A percentile compares a stretch with the other conserved stretches of the same genome.
These are phyloP conservation scores for Potorous gilbertii DNA, from an alignment of 2,797 vertebrate genomes.

Conservation along the genomic window DNA sequence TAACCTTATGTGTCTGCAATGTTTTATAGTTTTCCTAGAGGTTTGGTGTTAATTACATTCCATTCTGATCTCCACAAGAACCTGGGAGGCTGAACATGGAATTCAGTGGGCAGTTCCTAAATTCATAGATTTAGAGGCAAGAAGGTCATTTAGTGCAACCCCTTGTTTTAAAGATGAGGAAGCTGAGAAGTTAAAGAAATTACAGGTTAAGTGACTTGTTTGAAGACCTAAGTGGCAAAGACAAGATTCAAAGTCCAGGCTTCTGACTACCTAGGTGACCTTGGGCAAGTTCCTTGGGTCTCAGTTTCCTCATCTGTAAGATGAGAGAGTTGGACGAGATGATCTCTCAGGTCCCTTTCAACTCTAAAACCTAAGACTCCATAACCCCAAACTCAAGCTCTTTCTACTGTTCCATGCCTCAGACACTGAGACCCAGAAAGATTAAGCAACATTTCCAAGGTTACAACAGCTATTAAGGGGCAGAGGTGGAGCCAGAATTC, in stretches of 20 bases:
- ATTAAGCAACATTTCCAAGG: neutral
- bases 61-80: neutral
- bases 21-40: neutral
- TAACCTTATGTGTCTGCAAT: neutral
- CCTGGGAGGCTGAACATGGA: neutral
- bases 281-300: neutral
- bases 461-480: neutral
- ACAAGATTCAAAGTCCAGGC: neutral
- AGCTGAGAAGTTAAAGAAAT: neutral
- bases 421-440: neutral
- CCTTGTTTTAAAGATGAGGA: neutral
- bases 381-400: neutral
- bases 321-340: neutral
- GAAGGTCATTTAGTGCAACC: neutral
- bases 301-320: constrained; percentile 70
- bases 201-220: neutral
- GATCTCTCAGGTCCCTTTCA: neutral
- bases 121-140: neutral
- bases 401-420: neutral
- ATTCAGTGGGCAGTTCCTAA: neutral
- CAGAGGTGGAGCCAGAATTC: neutral
- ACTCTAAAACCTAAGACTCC: neutral
- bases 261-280: neutral
- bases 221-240: neutral
- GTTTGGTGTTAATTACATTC: neutral